phyloP scores from a whole-genome alignment of 2,888 invertebrate species.

The Patella ulyssiponensis region DNA sequence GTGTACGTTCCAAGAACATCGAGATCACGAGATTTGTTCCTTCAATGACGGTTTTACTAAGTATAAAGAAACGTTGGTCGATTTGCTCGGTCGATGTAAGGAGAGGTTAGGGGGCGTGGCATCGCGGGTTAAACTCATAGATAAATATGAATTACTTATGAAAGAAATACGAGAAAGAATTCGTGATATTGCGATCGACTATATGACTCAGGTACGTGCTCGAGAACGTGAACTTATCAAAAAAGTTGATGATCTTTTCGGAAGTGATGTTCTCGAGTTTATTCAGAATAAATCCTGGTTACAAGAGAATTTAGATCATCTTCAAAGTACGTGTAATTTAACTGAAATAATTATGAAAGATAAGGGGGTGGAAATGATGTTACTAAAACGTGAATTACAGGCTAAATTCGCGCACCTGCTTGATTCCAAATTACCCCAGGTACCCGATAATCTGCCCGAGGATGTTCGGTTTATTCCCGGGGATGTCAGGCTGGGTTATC shows the following conservation, averaged over 20 bases:
- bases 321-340: conserved; percentile 64
- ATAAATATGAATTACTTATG: conserved; percentile 63
- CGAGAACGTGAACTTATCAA: conserved; percentile 65
- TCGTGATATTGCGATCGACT: conserved; percentile 59
- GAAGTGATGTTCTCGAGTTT: conserved; percentile 58
- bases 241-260: conserved; percentile 62
- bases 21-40: conserved; percentile 69
- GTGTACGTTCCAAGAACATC: conserved; percentile 71
- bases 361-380: conserved; percentile 68
- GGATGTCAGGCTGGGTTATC: conserved; percentile 58
- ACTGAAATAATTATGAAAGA: conserved; percentile 69
- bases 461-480: conserved; percentile 64
- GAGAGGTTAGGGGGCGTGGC: conserved; percentile 55
- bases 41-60: conserved; percentile 68
- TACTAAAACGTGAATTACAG: conserved; percentile 68
- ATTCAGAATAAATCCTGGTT: conserved; percentile 62
- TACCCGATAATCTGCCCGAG: conserved; percentile 53
- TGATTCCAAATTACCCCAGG: conserved; percentile 48
- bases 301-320: conserved; percentile 61
- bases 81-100: conserved; percentile 52
- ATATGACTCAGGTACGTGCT: conserved; percentile 45
- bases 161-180: conserved; percentile 67
- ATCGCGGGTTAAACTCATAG: conserved; percentile 59
- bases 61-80: conserved; percentile 52
- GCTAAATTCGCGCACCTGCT: conserved; percentile 63